Percentiles rank a stretch among this genome's conserved stretches.
These are phyloP conservation scores for Drosophila mercatorum DNA, from an alignment of 2,888 invertebrate species.

Conservation along the genomic window DNA sequence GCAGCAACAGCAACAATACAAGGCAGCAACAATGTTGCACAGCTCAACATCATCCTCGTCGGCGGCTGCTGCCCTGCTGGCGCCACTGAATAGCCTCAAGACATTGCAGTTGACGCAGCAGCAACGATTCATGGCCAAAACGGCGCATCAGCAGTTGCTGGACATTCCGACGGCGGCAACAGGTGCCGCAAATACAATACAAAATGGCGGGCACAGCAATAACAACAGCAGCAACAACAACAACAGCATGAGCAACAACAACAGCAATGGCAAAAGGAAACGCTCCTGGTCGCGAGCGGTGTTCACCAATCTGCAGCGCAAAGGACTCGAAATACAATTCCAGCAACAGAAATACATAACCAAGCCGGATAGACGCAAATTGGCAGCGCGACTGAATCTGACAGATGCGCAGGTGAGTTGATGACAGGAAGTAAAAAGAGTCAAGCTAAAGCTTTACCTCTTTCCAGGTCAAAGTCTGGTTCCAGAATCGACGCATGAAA, in stretches of 20 bases:
- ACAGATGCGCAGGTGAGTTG: slow-evolving; percentile 94
- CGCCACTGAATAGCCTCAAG: slow-evolving; percentile 78
- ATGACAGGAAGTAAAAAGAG: rapidly evolving
- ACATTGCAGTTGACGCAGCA: slow-evolving; percentile 75
- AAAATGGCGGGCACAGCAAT: slow-evolving; percentile 37
- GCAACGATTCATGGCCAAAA: slow-evolving; percentile 64
- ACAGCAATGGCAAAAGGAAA: slow-evolving; percentile 88
- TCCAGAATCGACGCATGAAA: slow-evolving; percentile 95
- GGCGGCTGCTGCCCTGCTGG: slow-evolving; percentile 63
- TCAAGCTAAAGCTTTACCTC: rapidly evolving
- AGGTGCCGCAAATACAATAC: slow-evolving; percentile 28
- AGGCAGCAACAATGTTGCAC: slow-evolving; percentile 56
- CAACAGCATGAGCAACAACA: slow-evolving; percentile 5
- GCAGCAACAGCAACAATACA: slow-evolving; percentile 33
- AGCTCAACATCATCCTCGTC: slow-evolving; percentile 35
- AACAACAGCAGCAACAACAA: slow-evolving; percentile 24
- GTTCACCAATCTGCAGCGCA: slow-evolving; percentile 97
- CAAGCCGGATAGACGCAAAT: slow-evolving; percentile 95
- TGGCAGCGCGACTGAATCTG: slow-evolving; percentile 95
- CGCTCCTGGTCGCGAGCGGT: slow-evolving; percentile 98
- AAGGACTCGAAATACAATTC: slow-evolving; percentile 95
- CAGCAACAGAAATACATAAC: slow-evolving; percentile 98
- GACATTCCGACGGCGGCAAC: slow-evolving; percentile 61
- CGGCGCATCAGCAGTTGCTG: slow-evolving; percentile 69
- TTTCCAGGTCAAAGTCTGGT: slow-evolving; percentile 94